Evolutionary conservation across 1,140 invertebrate species (phyloP), one percentile per base, ranked within the genome.

Genomic region (Yoshiicerus persimilis): DNA sequence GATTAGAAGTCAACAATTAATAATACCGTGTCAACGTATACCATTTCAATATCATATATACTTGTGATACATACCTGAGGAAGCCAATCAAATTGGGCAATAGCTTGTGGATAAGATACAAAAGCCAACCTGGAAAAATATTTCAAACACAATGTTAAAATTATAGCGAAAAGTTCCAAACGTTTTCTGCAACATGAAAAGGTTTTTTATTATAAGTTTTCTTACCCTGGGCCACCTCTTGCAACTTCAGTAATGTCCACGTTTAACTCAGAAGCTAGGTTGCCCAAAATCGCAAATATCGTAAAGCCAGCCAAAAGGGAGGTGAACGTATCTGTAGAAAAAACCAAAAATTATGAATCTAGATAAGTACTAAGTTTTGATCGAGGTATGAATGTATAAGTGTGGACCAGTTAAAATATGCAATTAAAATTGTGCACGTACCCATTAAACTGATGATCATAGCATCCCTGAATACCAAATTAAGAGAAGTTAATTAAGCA

Each of bases 31-130:
- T 47, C 41, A 47, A 47, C 11, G 11, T 16, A 8, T 41, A 41
- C 13, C 13, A 8, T 41, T 13, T 41, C 39, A 6, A 41, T 41
- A 41, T 6, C 20, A 11, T 47, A 47, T 47, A 47, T 16, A 47
- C 13, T 34, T 0, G 6, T 10, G 38, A 38, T 38, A 2, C 23
- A 1, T 85, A 89, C 86, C 93, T 96, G 96, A 1, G 96, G 96
- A 86, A 96, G 92, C 25, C 94, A 92, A 9, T 95, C 94, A 90
- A 97, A 96, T 92, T 97, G 96, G 8, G 96, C 94, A 77, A 98
- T 96, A 0, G 97, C 97, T 91, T 97, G 96, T 38, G 88, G 87
- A 16, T 56, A 47, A 0, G 83, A 84, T 9, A 47, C 27, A 30
- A 84, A 62, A 11, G 41, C 47, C 2, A 84, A 16, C 25, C 36